These are phyloP conservation scores for Polyergus mexicanus DNA, from an alignment of 1,140 invertebrate species.

Conservation along the genomic window DNA sequence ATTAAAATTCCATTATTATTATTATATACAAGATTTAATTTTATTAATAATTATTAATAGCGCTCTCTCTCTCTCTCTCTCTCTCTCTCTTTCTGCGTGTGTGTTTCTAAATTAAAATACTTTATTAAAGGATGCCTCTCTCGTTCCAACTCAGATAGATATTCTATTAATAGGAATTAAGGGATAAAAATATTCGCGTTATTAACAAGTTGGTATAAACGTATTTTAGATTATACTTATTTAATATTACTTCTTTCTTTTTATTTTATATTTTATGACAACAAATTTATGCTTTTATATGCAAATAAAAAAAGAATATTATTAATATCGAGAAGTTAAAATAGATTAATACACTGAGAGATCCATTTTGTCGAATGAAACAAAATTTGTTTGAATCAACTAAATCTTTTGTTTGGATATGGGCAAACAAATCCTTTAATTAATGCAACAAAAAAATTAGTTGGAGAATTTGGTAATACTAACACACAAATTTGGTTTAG, in stretches of 20 bases:
- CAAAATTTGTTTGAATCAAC: no score
- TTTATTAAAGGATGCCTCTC: not conserved
- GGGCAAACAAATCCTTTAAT: no score
- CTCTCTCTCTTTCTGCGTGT: no score
- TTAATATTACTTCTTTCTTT: not conserved
- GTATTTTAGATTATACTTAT: not conserved
- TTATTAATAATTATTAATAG: not conserved
- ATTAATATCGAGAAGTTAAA: not conserved
- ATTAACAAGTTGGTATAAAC: not conserved
- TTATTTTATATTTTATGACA: not conserved
- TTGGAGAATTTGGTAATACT: no score
- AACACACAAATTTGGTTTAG: no score
- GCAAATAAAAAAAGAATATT: not conserved
- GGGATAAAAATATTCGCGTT: not conserved
- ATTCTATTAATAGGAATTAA: not conserved
- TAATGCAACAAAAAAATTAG: no score
- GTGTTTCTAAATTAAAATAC: not conserved
- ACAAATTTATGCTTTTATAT: not conserved
- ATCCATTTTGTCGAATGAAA: no score
- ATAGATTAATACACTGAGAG: not conserved
- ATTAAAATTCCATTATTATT: constrained; percentile 16
- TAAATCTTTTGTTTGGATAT: no score
- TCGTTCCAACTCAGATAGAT: not conserved
- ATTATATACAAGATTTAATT: not conserved
- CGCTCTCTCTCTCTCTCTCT: no score